Evolutionary conservation across 2,888 invertebrate species (phyloP).

Genomic region (Synergus umbraculus): DNA sequence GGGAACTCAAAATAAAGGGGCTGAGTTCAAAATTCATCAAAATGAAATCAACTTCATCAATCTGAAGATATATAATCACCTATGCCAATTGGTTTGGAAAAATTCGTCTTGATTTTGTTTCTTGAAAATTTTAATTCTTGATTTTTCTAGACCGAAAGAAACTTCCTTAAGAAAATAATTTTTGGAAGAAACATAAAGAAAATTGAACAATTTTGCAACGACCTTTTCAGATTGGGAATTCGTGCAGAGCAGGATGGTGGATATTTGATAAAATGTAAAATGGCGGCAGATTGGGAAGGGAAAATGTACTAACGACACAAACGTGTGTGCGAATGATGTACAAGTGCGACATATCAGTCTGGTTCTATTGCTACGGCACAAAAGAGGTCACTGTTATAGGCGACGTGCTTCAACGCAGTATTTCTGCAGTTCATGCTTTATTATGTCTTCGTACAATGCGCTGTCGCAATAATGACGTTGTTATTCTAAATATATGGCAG

Average conservation of each 20-base stretch:
- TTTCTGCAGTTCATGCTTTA: conserved; percentile 72
- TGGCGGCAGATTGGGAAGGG: conserved; percentile 1
- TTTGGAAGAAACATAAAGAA: conserved; percentile 6
- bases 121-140: not conserved
- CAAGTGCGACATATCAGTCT: conserved; percentile 41
- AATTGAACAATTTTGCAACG: conserved; percentile 2
- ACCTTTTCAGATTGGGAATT: not conserved
- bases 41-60: conserved; percentile 1
- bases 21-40: not conserved
- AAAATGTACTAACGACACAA: conserved; percentile 33
- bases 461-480: conserved; percentile 43
- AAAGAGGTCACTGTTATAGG: conserved; percentile 65
- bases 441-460: conserved; percentile 70
- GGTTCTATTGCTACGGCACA: conserved; percentile 58
- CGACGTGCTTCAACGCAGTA: conserved; percentile 66
- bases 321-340: conserved; percentile 37
- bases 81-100: not conserved
- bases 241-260: conserved; percentile 10
- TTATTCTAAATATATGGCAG: conserved; percentile 39
- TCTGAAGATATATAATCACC: not conserved
- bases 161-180: not conserved
- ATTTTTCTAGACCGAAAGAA: not conserved
- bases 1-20: not conserved
- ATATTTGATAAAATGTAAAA: conserved; percentile 2
- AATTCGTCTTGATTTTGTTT: not conserved